Evolutionary conservation across 2,797 vertebrate genomes (phyloP), one percentile per base, ranked within the genome.

Genomic region (Clarias fuscus): DNA sequence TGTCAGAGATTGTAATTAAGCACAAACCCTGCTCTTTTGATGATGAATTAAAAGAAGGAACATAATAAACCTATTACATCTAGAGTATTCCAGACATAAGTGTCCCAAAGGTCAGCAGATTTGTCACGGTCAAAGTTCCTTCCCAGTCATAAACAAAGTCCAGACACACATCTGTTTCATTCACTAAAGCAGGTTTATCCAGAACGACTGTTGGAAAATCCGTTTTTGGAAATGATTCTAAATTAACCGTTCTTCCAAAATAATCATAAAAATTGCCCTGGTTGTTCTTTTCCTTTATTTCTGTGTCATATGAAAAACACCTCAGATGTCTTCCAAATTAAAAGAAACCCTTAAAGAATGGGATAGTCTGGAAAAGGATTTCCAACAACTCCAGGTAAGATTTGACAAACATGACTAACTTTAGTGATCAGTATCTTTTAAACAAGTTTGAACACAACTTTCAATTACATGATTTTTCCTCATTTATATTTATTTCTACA

Each of bases 381-480:
- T 95, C 90, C 95, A 96, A 83, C 90, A 93, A 87, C 94, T 96
- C 92, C 97, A 98, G 97, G 98, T 98, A 92, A 92, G 93, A 90
- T 89, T 82, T 22, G 1, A 53, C 8, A 40, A 64, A 2, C 8
- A 65, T 64, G 61, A 2, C 59, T 80, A 22, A 65, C 14, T 7
- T 65, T 64, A 24, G 4, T 79, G 30, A 37, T 78, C 10, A 22
- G 20, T 40, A 24, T 79, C 75, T 58, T 58, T 30, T 77, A n/a
- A 76, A 2, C 48, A 27, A 56, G 48, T 48, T 48, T 48, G 10
- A 48, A 48, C 48, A 48, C 11, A 48, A 48, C 48, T 48, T 48
- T 8, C 43, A 10, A 48, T 48, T 48, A 48, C 8, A 48, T 48
- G 43, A 48, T 48, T 48, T 48, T 48, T 10, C 8, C 8, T 1